These are phyloP conservation scores for Sesia bembeciformis DNA, from an alignment of 2,888 invertebrate species.

Conservation along the genomic window DNA sequence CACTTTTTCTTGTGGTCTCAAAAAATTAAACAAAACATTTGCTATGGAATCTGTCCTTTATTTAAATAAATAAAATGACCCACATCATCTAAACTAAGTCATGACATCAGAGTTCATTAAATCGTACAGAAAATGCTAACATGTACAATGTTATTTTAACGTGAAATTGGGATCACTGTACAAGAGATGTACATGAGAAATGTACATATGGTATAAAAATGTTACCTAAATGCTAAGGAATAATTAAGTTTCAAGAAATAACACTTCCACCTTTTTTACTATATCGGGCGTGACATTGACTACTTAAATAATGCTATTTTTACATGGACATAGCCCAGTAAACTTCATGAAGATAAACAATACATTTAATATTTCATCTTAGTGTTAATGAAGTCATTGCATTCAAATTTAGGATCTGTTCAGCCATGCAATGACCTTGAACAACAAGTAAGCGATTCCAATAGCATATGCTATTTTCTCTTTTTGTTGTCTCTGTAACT, in stretches of 20 bases:
- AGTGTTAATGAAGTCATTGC: conserved; percentile 32
- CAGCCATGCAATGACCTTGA: conserved; percentile 90
- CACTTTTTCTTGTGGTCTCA: too few relatives aligned
- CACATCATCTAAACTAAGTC: conserved; percentile 34
- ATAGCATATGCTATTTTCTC: conserved; percentile 90
- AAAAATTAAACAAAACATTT: too few relatives aligned
- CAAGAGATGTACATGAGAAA: too few relatives aligned
- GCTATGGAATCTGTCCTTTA: conserved; percentile 37
- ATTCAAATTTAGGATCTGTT: conserved; percentile 55
- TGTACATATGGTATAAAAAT: conserved; percentile 33
- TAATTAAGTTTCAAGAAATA: conserved; percentile 25
- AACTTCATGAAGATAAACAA: conserved; percentile 45
- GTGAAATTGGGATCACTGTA: too few relatives aligned
- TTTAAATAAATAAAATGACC: conserved; percentile 50
- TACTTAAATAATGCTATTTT: conserved; percentile 4
- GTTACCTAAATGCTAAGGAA: conserved; percentile 57
- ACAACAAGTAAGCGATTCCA: conserved; percentile 88
- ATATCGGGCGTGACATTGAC: conserved; percentile 22
- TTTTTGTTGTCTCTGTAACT: conserved; percentile 86
- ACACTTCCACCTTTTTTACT: conserved; percentile 38
- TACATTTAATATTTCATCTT: conserved; percentile 53
- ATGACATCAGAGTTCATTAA: conserved; percentile 33
- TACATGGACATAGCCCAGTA: background rate
- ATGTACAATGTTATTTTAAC: too few relatives aligned
- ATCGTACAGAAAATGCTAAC: conserved; percentile 26